phyloP scores from a whole-genome alignment of 2,888 invertebrate species.

The Drosophila austrosaltans region DNA sequence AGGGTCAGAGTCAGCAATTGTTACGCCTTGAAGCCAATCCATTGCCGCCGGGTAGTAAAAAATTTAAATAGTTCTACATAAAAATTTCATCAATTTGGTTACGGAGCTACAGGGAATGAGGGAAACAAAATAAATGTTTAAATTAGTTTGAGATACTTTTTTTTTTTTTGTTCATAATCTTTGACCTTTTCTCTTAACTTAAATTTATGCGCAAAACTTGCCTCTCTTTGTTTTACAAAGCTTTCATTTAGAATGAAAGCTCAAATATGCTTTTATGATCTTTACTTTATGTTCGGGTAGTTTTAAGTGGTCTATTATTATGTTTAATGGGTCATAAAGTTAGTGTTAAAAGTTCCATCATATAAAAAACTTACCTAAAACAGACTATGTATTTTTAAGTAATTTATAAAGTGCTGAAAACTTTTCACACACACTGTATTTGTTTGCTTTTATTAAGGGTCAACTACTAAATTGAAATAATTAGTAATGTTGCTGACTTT shows the following conservation, averaged over 20 bases:
- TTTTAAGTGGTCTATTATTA: not conserved
- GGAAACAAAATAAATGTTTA: not conserved
- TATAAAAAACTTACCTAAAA: not conserved
- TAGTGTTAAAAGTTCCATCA: not conserved
- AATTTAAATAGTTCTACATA: slow-evolving; percentile 32
- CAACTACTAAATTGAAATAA: not conserved
- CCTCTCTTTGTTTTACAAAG: not conserved
- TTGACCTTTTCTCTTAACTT: not conserved
- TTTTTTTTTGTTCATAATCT: not conserved
- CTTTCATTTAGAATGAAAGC: not conserved
- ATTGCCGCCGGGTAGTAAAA: slow-evolving; percentile 58
- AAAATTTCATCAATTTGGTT: not conserved
- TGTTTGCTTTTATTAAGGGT: too few species aligned
- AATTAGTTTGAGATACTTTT: not conserved
- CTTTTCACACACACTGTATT: not conserved
- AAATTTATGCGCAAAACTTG: not conserved
- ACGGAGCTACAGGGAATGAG: not conserved
- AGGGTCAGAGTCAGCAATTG: slow-evolving; percentile 87
- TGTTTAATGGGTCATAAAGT: not conserved
- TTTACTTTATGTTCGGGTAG: not conserved
- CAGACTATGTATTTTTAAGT: not conserved
- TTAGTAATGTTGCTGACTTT: not conserved
- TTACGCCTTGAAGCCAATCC: slow-evolving; percentile 83
- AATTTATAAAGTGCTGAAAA: not conserved
- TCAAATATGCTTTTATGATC: not conserved